Conservation (phyloP, 37 sponge, comb jelly and placozoan species). For the Chondrosia reniformis region DNA sequence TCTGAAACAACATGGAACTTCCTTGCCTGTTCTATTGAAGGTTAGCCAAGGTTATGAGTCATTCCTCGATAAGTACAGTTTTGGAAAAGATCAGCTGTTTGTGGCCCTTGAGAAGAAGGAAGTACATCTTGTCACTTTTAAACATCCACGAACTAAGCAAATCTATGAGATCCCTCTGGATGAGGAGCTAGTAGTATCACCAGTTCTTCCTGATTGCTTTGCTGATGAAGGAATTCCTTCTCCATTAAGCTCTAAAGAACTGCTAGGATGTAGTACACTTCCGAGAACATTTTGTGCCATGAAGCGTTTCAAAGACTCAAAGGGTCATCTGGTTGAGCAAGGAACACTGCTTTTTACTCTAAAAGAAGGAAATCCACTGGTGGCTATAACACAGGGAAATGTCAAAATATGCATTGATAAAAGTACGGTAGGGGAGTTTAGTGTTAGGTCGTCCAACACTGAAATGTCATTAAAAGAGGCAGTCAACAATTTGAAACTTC, state of each 20-base stretch:
- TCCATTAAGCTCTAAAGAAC: neutral
- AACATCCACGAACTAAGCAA: neutral
- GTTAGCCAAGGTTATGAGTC: neutral
- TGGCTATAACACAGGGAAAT: no score
- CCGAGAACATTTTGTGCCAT: neutral
- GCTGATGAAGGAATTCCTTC: neutral
- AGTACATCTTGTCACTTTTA: neutral
- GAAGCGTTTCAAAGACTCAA: neutral
- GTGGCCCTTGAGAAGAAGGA: constrained; percentile 7
- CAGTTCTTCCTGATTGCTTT: neutral
- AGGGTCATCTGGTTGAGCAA: neutral
- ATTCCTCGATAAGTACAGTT: neutral
- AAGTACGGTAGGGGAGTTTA: neutral
- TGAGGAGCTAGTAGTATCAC: neutral
- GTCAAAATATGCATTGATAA: neutral
- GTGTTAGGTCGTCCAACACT: neutral
- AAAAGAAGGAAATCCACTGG: no score
- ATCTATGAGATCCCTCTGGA: neutral
- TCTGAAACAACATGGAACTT: no score
- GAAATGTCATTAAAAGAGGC: neutral
- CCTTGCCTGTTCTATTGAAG: constrained; percentile 8
- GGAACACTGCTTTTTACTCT: constrained; percentile 19
- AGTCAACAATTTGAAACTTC: neutral
- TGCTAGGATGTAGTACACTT: neutral
- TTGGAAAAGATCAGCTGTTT: constrained; percentile 6